Base-by-base conservation (phyloP, 2,113 vertebrate species). In the Nothobranchius kuhntae region DNA sequence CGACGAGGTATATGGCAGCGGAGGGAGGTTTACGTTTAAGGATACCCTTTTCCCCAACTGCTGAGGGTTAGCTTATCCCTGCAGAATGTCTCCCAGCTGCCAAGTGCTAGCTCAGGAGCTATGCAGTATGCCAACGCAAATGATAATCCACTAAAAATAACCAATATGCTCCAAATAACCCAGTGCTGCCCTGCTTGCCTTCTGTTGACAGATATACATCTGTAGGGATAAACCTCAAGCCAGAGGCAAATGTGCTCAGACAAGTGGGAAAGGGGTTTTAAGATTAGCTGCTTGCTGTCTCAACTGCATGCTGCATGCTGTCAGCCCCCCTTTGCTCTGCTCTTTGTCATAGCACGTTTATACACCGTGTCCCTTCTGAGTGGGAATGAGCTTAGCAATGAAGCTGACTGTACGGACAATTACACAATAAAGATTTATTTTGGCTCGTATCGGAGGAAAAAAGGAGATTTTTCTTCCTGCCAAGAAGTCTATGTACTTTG, bases 101-200 rank as follows among this genome's bases (percentile, higher is more conserved):
- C 81, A 82, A 84, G 86, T 77, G 71, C 73, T 64, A 84, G 83
- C 88, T 83, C 61, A 55, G 82, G 72, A 64, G 83, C 80, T 70
- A 55, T 61, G 65, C 82, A 79, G 78, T 80, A 53, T 81, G 72
- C 75, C 68, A 38, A 78, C 38, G 73, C 78, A 84, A 87, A 87
- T 89, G 82, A 88, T 91, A 91, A 91, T 91, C 89, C 91, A 86
- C 89, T 83, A 83, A 82, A 87, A 63, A 71, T 73, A 70, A 84
- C 83, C 84, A 83, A 89, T 71, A 81, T 86, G 80, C 59, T 74
- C 59, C 40, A 68, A 84, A 81, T 78, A 82, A 80, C 73, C 75
- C 68, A 17, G 70, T 71, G 75, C 68, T 61, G 75, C 58, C 72
- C 72, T 57, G 81, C 81, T 79, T 84, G 82, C 78, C 75, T 83